Evolutionary conservation across 2,888 invertebrate species (phyloP), one percentile per base, ranked within the genome.

Genomic region (Torymus tubicola): DNA sequence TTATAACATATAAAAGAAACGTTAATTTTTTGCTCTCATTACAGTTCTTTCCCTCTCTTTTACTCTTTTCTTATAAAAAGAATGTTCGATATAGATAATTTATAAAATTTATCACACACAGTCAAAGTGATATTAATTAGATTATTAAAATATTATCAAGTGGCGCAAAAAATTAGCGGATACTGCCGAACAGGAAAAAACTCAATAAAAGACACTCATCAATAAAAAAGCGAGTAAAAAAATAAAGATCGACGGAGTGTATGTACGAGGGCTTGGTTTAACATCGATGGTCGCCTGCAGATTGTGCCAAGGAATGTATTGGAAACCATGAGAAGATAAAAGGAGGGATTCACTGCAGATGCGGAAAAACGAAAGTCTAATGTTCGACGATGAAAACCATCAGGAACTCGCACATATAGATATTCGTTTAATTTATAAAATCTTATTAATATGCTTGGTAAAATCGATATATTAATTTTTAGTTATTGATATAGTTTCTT

Each of bases 281-380:
- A 53, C 16, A 52, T 67, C 16, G 65, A 65, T 50, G 65, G 21
- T 67, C 31, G 60, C 24, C 14, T 75, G n/a, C 13, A 55, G 64
- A 52, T 63, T 77, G 11, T 14, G 13, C 21, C 11, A 70, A 71
- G 64, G 58, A 77, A 70, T 71, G 70, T 70, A 71, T 77, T 70
- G 77, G 16, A 65, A 77, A 77, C 58, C 55, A 76, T 58, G 18
- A 50, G 21, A 70, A 65, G 55, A 71, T 70, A 55, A 5, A 76
- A 69, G 63, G 5, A 69, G 16, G 53, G 42, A n/a, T 18, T 57
- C 24, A 10, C 18, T 52, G 14, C 3, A 60, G 14, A 61, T 55
- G 53, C 60, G 18, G 53, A 68, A 69, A 69, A 74, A 65, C 21
- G 24, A 64, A 68, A 68, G 75, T 60, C 60, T 65, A 65, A 75